Percentiles rank a stretch among this genome's conserved stretches.
Evolutionary conservation across 2,888 invertebrate species (phyloP).

Genomic region (Rhingia campestris): DNA sequence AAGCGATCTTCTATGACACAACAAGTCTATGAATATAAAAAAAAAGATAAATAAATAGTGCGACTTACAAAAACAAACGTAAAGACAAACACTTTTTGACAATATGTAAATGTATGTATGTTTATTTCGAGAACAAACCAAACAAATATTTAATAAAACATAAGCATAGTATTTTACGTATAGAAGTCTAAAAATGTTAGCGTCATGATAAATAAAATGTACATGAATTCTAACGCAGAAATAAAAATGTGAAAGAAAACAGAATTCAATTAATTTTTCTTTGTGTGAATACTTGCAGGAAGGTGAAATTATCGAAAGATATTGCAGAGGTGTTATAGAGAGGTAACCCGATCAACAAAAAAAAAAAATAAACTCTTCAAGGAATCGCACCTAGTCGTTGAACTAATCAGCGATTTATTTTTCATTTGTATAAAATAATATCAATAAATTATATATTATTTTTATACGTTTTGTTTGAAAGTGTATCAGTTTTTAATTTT

Average conservation of each 20-base stretch:
- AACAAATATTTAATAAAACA: constrained; percentile 8
- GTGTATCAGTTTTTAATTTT: too few species aligned
- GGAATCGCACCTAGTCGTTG: too few species aligned
- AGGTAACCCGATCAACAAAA: too few species aligned
- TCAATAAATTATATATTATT: too few species aligned
- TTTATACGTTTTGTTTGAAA: too few species aligned
- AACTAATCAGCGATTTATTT: too few species aligned
- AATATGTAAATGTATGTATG: constrained; percentile 47
- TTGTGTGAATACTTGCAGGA: too few species aligned
- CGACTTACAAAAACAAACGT: constrained; percentile 21
- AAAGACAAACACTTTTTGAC: constrained; percentile 54
- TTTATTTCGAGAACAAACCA: constrained; percentile 25
- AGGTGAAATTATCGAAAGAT: too few species aligned
- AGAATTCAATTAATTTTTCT: background rate
- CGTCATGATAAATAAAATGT: constrained; percentile 36
- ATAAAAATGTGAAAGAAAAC: constrained; percentile 15
- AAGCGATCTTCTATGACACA: constrained; percentile 35
- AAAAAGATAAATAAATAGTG: constrained; percentile 19
- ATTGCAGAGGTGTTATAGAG: too few species aligned
- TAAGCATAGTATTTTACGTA: constrained; percentile 41
- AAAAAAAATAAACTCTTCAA: too few species aligned
- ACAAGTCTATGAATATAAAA: constrained; percentile 27
- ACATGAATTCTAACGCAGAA: constrained; percentile 41
- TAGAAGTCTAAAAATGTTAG: constrained; percentile 37
- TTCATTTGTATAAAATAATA: too few species aligned